Conservation (phyloP, 2,113 vertebrate species). For the Gila orcuttii region DNA sequence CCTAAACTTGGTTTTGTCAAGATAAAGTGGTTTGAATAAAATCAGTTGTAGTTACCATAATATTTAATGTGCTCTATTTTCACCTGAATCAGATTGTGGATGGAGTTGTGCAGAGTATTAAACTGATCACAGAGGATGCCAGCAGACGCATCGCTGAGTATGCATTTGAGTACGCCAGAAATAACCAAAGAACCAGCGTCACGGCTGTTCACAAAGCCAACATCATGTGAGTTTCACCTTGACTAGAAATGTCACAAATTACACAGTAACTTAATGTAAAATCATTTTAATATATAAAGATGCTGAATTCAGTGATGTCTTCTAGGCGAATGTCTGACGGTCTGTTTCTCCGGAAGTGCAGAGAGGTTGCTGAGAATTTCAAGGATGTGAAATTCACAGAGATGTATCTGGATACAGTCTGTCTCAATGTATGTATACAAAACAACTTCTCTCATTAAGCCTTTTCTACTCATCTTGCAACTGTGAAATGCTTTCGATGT, state of each 20-base stretch:
- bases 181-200: constrained; percentile 89
- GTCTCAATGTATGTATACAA: constrained; percentile 86
- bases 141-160: constrained; percentile 93
- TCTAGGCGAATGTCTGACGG: constrained; percentile 96
- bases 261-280: neutral
- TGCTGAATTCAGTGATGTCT: constrained; percentile 44
- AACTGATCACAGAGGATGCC: constrained; percentile 92
- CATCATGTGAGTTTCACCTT: constrained; percentile 84
- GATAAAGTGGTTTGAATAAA: neutral
- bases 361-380: constrained; percentile 93
- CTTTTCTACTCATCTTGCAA: neutral
- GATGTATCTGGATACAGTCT: constrained; percentile 98
- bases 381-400: constrained; percentile 97
- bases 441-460: neutral
- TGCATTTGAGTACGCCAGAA: constrained; percentile 93
- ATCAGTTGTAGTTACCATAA: neutral
- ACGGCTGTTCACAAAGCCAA: constrained; percentile 97
- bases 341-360: constrained; percentile 92
- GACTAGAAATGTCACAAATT: constrained; percentile 35
- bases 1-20: neutral
- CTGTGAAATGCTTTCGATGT: neutral
- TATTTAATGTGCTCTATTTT: neutral
- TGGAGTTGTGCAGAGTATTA: constrained; percentile 96
- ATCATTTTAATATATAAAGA: neutral
- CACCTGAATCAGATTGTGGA: constrained; percentile 88